phyloP scores from a whole-genome alignment of 1,140 invertebrate genomes.

The Zelostemma sp. region DNA sequence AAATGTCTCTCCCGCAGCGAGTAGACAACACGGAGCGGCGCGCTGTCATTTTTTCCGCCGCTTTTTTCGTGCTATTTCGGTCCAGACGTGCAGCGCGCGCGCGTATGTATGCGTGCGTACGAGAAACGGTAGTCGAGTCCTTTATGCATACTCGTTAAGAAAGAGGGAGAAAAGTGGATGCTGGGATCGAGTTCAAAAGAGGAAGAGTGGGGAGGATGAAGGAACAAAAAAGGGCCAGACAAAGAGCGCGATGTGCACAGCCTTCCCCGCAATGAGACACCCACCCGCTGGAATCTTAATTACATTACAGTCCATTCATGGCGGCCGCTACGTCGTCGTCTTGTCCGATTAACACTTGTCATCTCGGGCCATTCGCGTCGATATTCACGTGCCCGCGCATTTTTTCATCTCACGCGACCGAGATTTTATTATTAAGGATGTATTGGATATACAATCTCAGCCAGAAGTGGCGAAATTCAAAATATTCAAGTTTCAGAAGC shows the following conservation, averaged over 20 bases:
- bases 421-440: no score
- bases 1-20: constrained; percentile 15
- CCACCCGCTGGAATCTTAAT: constrained; percentile 56
- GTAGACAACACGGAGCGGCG: not conserved
- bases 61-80: constrained; percentile 34
- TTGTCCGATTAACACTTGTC: no score
- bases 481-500: no score
- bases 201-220: not conserved
- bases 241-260: constrained; percentile 18
- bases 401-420: no score
- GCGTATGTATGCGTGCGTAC: constrained; percentile 13
- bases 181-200: constrained; percentile 10
- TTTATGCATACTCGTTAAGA: constrained; percentile 39
- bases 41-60: not conserved
- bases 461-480: no score
- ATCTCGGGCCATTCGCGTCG: no score
- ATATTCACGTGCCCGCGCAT: no score
- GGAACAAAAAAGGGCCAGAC: not conserved
- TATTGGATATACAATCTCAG: no score
- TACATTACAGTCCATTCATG: constrained; percentile 55
- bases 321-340: no score
- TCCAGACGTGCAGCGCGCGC: constrained; percentile 17
- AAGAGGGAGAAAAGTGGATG: constrained; percentile 18
- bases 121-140: constrained; percentile 28
- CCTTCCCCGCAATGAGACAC: constrained; percentile 19